Base-by-base conservation (phyloP, 2,888 invertebrate species). In the Leucophenga maculata region DNA sequence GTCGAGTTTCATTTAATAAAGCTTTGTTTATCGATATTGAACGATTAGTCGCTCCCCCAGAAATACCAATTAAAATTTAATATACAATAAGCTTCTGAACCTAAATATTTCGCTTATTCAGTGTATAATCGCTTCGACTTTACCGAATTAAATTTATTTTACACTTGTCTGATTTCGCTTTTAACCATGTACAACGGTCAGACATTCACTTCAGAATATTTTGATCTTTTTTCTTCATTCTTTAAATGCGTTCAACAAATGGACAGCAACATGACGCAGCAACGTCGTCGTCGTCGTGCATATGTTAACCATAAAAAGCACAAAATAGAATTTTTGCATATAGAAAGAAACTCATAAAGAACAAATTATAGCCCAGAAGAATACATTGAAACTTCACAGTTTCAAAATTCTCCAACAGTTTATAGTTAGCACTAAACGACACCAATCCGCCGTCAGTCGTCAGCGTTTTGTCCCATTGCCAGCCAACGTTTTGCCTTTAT, bases 261-360 rank as follows among this genome's bases (percentile, higher is more conserved):
- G 3, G 22, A 26, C 55, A 55, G 2, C 55, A 22, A 22, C 55
- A 18, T 52, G 52, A 20, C 55, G 39, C 26, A 26, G 26, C 26
- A 9, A 39, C 22, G n/a, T n/a, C 2, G 22, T 13, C 55, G 55
- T 22, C 55, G 52, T 20, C 55, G 55, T 26, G 54, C 31, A 50
- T 48, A 54, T 32, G 66, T 55, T 55, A 26, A 22, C 32, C 65
- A 32, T 52, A 32, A 65, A 54, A 16, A 57, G 31, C 57, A 57
- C 22, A 52, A 65, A 68, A 57, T 65, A 65, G 20, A 65, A 26
- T 69, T 67, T 32, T n/a, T 67, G 50, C 20, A 55, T n/a, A n/a
- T n/a, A 46, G 6, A 67, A 20, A 67, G 8, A 20, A 44, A 39
- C 20, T n/a, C 46, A 55, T 48, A 55, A 44, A n/a, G n/a, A n/a